phyloP scores from a whole-genome alignment of 2,888 invertebrate genomes.

The Apodemia zela region DNA sequence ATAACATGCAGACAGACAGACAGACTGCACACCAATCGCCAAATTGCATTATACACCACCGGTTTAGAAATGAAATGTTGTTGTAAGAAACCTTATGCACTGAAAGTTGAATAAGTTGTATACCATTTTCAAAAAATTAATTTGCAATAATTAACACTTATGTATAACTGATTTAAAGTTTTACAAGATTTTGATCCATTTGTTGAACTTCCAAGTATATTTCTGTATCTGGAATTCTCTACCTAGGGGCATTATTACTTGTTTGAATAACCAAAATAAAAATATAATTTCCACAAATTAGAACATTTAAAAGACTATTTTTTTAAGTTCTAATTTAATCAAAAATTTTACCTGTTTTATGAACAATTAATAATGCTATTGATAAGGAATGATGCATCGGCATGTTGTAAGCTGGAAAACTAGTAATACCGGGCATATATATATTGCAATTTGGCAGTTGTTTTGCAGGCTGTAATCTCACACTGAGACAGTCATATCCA shows the following conservation, averaged over 20 bases:
- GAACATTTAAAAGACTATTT: no score
- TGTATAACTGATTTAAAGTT: not conserved
- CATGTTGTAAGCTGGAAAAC: no score
- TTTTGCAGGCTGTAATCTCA: not conserved
- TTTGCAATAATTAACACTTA: no score
- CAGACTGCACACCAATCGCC: not conserved
- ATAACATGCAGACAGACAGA: not conserved
- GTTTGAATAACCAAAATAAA: not conserved
- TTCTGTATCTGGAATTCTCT: not conserved
- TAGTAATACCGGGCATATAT: not conserved
- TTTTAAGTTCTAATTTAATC: no score
- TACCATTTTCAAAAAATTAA: not conserved
- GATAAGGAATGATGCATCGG: no score
- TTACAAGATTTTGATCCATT: not conserved
- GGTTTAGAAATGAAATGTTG: no score
- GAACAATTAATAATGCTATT: no score
- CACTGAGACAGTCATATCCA: no score
- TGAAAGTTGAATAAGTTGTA: not conserved
- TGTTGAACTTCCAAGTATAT: not conserved
- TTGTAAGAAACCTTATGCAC: not conserved
- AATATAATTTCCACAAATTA: no score
- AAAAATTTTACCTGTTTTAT: no score
- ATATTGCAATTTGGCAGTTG: constrained; percentile 1
- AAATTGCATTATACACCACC: not conserved
- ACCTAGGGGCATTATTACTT: not conserved